Conservation (phyloP, 2,888 invertebrate genomes). For the Thysanoteuthis rhombus region DNA sequence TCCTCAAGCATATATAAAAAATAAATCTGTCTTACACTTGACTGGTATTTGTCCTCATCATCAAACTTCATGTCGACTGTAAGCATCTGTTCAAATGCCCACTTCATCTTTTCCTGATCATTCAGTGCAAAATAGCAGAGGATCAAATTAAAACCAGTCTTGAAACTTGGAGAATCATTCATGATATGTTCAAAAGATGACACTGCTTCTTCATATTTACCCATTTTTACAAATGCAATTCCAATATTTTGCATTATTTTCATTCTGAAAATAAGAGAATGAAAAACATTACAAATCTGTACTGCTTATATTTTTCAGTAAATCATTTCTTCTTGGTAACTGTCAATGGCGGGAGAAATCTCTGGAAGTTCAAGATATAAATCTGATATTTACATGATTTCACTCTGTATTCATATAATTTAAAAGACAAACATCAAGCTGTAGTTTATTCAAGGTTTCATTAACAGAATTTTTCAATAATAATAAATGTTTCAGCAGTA, state of each 20-base stretch:
- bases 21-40: slow-evolving; percentile 60
- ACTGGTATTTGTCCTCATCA: slow-evolving; percentile 79
- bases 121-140: slow-evolving; percentile 73
- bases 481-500: too few relatives aligned
- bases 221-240: slow-evolving; percentile 92
- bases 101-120: slow-evolving; percentile 92
- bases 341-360: neutral
- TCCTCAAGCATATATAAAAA: neutral
- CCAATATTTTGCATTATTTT: slow-evolving; percentile 99
- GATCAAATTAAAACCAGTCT: slow-evolving; percentile 88
- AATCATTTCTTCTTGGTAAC: neutral
- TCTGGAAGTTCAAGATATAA: neutral
- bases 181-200: slow-evolving; percentile 97
- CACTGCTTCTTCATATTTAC: slow-evolving; percentile 94
- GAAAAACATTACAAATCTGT: neutral
- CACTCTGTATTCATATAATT: neutral
- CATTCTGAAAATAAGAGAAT: slow-evolving; percentile 73
- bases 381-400: neutral
- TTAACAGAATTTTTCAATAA: neutral
- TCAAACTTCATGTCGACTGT: slow-evolving; percentile 83
- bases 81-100: slow-evolving; percentile 87
- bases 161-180: slow-evolving; percentile 92
- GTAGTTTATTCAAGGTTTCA: neutral
- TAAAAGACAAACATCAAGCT: neutral
- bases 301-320: neutral